phyloP scores from a whole-genome alignment of 2,113 vertebrate genomes.

The Gasterosteus nipponicus region DNA sequence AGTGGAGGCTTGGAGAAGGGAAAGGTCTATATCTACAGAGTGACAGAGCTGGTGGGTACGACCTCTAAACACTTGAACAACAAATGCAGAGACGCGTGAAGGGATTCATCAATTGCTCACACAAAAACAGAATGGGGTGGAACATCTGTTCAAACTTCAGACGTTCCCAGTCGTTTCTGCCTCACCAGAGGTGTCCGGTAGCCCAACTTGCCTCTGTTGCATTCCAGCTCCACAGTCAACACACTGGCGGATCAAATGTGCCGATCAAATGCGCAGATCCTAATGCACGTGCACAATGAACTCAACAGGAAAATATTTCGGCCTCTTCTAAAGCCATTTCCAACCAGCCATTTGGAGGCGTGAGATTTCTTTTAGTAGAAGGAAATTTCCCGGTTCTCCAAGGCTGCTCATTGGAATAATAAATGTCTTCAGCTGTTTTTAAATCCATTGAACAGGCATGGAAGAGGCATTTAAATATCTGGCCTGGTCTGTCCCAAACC shows the following conservation, averaged over 20 bases:
- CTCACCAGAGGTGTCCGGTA: slow-evolving; percentile 33
- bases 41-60: slow-evolving; percentile 82
- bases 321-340: slow-evolving; percentile 62
- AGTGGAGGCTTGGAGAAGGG: slow-evolving; percentile 91
- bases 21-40: slow-evolving; percentile 88
- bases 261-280: slow-evolving; percentile 54
- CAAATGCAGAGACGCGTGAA: slow-evolving; percentile 14
- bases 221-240: slow-evolving; percentile 50
- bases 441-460: slow-evolving; percentile 37
- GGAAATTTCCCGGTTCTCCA: slow-evolving; percentile 54
- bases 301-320: slow-evolving; percentile 80
- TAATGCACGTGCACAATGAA: slow-evolving; percentile 65
- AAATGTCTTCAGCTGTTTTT: slow-evolving; percentile 53
- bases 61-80: background rate
- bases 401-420: slow-evolving; percentile 66
- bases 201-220: slow-evolving; percentile 31
- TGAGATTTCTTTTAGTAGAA: slow-evolving; percentile 63
- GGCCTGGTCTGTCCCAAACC: slow-evolving; percentile 37
- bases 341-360: slow-evolving; percentile 60
- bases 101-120: slow-evolving; percentile 2
- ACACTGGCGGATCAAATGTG: slow-evolving; percentile 41
- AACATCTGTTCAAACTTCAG: slow-evolving; percentile 67
- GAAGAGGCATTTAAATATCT: slow-evolving; percentile 42
- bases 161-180: slow-evolving; percentile 33
- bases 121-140: slow-evolving; percentile 32